Evolutionary conservation across 2,797 vertebrate genomes (phyloP), one percentile per base, ranked within the genome.

Genomic region (Rhinogobio ventralis): DNA sequence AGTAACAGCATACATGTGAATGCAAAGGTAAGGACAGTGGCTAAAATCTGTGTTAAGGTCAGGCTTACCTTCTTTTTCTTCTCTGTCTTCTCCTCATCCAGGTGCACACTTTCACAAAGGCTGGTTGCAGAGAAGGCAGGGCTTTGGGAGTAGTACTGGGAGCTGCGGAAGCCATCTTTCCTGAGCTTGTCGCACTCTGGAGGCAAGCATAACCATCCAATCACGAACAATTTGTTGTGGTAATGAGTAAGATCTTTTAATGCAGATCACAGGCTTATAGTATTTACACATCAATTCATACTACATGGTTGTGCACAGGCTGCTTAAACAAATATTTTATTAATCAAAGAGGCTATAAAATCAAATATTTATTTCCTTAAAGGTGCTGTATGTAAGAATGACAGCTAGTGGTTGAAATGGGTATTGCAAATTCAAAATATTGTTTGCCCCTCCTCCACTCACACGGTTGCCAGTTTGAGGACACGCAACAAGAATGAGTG

Each of bases 111-210:
- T 88, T 92, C 93, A 62, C 92, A 95, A 86, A 94, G 92, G 80
- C 93, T 87, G 39, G 91, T 89, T 0, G 94, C 92, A 23, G 95
- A 93, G 75, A 95, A 96, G 85, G 94, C 92, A 75, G 96, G 94
- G 69, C 93, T 94, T 87, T 94, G 96, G 78, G 94, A 95, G 90
- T 94, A 95, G 92, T 95, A 95, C 88, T 96, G 96, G 0, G 96
- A 96, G 89, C 95, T 95, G 55, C 94, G 93, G 91, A 91, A 94
- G 89, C 96, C 96, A 95, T 98, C 96, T 85, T 94, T 95, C 91
- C 95, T 95, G 89, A 97, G 93, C 86, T 94, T 95, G 89, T 97
- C 95, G 89, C 96, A 96, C 88, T 97, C 92, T 93, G 81, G 36
- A 71, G 69, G 73, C 51, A 73, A 83, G 23, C 39, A 82, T 55